phyloP scores from a whole-genome alignment of 2,888 invertebrate genomes.

The Parthenolecanium corni region DNA sequence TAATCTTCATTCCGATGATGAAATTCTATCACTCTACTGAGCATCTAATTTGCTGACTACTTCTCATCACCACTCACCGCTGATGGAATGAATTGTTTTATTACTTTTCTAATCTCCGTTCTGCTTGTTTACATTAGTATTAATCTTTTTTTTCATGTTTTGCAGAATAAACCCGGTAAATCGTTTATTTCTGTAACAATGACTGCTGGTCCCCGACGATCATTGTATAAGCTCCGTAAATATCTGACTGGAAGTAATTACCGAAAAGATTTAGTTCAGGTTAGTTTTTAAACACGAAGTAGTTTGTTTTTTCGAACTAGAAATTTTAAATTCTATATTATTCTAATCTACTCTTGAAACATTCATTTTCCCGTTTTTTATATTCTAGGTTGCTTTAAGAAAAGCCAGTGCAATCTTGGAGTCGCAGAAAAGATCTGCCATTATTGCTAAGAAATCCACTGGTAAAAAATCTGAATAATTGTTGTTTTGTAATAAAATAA shows the following conservation, averaged over 20 bases:
- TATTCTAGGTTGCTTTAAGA: conserved; percentile 68
- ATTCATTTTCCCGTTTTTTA: too few species aligned
- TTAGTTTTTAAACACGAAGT: conserved; percentile 35
- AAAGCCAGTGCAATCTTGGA: conserved; percentile 85
- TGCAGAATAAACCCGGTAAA: conserved; percentile 64
- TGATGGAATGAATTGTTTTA: conserved; percentile 6
- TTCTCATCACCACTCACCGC: conserved; percentile 29
- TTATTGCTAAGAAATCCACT: conserved; percentile 66
- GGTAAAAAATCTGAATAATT: conserved; percentile 70
- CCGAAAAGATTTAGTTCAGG: conserved; percentile 76
- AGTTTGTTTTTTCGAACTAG: background rate
- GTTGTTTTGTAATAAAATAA: conserved; percentile 18
- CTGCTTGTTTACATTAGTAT: background rate
- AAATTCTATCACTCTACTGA: background rate
- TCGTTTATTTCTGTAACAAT: conserved; percentile 62
- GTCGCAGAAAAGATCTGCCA: conserved; percentile 73
- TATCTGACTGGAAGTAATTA: conserved; percentile 70
- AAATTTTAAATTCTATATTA: background rate
- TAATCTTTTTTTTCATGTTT: conserved; percentile 31
- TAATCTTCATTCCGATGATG: background rate
- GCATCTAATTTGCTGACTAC: conserved; percentile 1
- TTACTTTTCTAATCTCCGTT: background rate
- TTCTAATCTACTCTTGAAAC: too few species aligned
- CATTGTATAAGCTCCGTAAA: conserved; percentile 71
- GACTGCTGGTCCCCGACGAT: conserved; percentile 78